Evolutionary conservation across 2,888 invertebrate species (phyloP).

Genomic region (Sarcophaga subvicina): DNA sequence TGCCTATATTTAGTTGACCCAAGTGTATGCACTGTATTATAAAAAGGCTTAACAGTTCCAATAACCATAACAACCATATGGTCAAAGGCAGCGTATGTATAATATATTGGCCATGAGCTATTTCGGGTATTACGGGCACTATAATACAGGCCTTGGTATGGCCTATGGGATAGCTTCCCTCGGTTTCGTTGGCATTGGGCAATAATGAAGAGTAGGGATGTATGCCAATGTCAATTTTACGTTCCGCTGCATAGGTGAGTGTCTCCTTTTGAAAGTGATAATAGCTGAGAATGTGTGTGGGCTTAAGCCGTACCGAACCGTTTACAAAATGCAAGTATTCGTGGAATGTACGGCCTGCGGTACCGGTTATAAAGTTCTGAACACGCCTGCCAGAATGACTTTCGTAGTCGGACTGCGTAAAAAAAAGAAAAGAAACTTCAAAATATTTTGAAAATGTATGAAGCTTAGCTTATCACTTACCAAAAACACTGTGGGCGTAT

Average conservation of each 20-base stretch:
- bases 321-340: constrained; percentile 51
- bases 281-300: constrained; percentile 15
- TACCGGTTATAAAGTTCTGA: constrained; percentile 27
- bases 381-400: not conserved
- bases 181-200: constrained; percentile 60
- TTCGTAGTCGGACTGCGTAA: constrained; percentile 47
- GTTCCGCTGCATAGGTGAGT: constrained; percentile 30
- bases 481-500: constrained; percentile 53
- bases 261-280: constrained; percentile 49
- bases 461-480: constrained; percentile 37
- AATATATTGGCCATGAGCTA: constrained; percentile 64
- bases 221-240: constrained; percentile 65
- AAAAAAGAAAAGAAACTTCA: not conserved
- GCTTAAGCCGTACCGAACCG: constrained; percentile 20
- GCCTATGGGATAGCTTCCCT: constrained; percentile 69
- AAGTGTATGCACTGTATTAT: constrained; percentile 35
- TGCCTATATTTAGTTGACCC: not conserved
- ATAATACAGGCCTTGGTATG: constrained; percentile 70
- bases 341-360: constrained; percentile 36
- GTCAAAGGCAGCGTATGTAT: constrained; percentile 49
- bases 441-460: not conserved
- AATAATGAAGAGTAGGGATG: constrained; percentile 65
- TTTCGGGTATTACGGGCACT: constrained; percentile 68
- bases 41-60: constrained; percentile 60
- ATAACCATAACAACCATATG: constrained; percentile 60